These are phyloP conservation scores for Lithobates pipiens DNA, from an alignment of 2,797 vertebrate species.

Conservation along the genomic window DNA sequence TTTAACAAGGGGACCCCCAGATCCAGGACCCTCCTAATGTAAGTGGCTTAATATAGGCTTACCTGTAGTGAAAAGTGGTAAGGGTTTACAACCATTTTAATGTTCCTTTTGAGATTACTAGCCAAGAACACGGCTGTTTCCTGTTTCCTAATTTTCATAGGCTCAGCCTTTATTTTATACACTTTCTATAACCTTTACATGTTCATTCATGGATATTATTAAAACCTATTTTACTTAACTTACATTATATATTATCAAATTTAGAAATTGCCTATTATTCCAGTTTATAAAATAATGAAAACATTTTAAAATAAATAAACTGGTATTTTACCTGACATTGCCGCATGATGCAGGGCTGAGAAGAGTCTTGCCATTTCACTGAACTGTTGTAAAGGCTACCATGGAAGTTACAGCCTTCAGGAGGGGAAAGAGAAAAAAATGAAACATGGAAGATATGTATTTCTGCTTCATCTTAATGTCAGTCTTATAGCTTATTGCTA, in stretches of 20 bases:
- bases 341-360: conserved; percentile 84
- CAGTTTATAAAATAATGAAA: background rate
- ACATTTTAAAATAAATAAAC: background rate
- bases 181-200: background rate
- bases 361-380: conserved; percentile 83
- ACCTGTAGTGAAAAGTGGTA: too few relatives aligned
- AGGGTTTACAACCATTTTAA: too few relatives aligned
- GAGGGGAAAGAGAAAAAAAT: background rate
- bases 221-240: background rate
- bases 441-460: background rate
- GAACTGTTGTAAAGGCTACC: conserved; percentile 91
- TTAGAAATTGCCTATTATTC: background rate
- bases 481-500: too few relatives aligned
- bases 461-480: too few relatives aligned
- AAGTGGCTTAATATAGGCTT: too few relatives aligned
- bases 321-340: conserved; percentile 88
- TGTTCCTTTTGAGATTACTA: too few relatives aligned
- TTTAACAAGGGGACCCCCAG: too few relatives aligned
- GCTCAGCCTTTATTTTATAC: background rate
- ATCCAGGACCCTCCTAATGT: too few relatives aligned
- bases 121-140: too few relatives aligned
- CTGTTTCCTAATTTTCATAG: too few relatives aligned
- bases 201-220: background rate
- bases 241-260: background rate
- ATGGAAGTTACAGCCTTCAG: conserved; percentile 85